Conservation (phyloP, 2,797 vertebrate genomes). For the Echeneis naucrates region DNA sequence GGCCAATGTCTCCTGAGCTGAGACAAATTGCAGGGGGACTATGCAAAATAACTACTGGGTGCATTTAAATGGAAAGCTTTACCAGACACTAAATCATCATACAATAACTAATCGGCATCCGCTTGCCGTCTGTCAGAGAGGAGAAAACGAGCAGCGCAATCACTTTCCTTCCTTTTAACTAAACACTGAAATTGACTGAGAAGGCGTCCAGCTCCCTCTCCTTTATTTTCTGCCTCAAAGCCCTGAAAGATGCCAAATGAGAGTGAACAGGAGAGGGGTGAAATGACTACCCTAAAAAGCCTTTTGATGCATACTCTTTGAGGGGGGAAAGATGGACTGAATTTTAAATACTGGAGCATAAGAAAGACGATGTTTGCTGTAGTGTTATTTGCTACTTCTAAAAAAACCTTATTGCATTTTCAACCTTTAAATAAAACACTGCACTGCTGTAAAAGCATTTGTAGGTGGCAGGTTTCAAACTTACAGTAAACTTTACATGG, state of each 20-base stretch:
- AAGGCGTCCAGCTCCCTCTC: slow-evolving; percentile 67
- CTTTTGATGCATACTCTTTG: slow-evolving; percentile 64
- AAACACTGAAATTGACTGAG: slow-evolving; percentile 83
- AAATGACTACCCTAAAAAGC: slow-evolving; percentile 75
- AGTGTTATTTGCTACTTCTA: slow-evolving; percentile 3
- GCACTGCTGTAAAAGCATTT: slow-evolving; percentile 3
- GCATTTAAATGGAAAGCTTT: slow-evolving; percentile 92
- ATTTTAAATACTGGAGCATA: slow-evolving; percentile 58
- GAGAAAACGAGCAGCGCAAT: slow-evolving; percentile 77
- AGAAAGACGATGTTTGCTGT: slow-evolving; percentile 14
- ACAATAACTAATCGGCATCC: slow-evolving; percentile 87
- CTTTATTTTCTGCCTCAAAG: slow-evolving; percentile 84
- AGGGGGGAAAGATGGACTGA: slow-evolving; percentile 44
- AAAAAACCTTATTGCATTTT: slow-evolving; percentile 18
- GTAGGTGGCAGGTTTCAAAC: background rate
- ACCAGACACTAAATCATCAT: slow-evolving; percentile 88
- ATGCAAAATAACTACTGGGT: slow-evolving; percentile 88
- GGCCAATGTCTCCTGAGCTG: slow-evolving; percentile 83
- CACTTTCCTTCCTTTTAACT: slow-evolving; percentile 89
- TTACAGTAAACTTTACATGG: background rate
- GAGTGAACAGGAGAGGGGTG: slow-evolving; percentile 65
- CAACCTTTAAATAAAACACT: slow-evolving; percentile 30
- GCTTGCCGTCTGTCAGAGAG: slow-evolving; percentile 67
- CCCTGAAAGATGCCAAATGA: slow-evolving; percentile 82
- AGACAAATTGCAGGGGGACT: slow-evolving; percentile 87